Evolutionary conservation across 2,797 vertebrate genomes (phyloP), one percentile per base, ranked within the genome.

Genomic region (Agapornis canus): DNA sequence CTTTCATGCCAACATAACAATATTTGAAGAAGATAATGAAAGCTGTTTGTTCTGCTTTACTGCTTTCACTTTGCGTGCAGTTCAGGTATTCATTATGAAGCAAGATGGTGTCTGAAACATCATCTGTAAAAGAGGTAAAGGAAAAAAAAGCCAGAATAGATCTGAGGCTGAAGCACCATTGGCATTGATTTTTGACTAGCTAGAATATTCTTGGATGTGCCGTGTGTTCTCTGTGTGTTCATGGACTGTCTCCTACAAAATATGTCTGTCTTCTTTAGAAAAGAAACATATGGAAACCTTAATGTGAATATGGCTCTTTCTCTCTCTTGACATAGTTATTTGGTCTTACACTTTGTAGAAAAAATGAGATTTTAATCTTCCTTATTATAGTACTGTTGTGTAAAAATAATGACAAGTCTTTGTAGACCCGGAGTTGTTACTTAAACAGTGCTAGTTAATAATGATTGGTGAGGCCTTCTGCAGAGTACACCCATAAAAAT

Each of bases 31-130:
- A 89, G 92, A 91, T 90, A 83, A 95, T 94, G 82, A 87, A 82
- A 95, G 89, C 82, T 95, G 87, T 93, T 96, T 95, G 92, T 96
- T 96, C 94, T 92, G 92, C 89, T 93, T 88, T 91, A 10, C 72
- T 88, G 89, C 51, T 88, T 92, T 81, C 61, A 48, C 77, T 93
- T 90, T 86, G 84, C 83, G 54, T 94, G 89, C 76, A 56, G 0
- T 95, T 95, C 79, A 83, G 72, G 91, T 83, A 91, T 89, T 95
- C 89, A 72, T 94, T 93, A 79, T 59, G 90, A 81, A 83, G 69
- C 45, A 92, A 85, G 76, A 88, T 83, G 86, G 72, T 85, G 79
- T 89, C 86, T 89, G 86, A 86, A 91, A 69, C 31, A 10, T 15
- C 20, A 11, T 40, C 80, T 86, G 81, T 47, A 29, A 64, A 75